Evolutionary conservation across 1,140 invertebrate species (phyloP), one percentile per base, ranked within the genome.

Genomic region (Drosophila sechellia): DNA sequence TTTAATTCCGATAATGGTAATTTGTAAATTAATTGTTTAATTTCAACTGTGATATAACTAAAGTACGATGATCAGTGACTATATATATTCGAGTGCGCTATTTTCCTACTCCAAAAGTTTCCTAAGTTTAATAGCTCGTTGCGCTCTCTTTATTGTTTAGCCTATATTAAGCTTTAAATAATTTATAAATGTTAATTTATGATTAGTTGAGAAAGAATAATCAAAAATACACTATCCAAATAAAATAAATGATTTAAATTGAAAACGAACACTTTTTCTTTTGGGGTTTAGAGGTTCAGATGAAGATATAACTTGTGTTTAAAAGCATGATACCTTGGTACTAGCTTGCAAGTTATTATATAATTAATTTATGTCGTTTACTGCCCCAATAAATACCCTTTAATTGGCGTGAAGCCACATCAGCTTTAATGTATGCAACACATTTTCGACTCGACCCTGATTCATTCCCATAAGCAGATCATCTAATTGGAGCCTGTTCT

Each of bases 141-240:
- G 56, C 56, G 49, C 72, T 45, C 42, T 64, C 50, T 45, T 46
- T 13, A 78, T 57, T 56, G 46, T 53, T 46, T 75, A 56, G 17
- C 27, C 15, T 72, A 80, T 43, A 60, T 64, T 84, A 86, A 87
- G 81, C 81, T 87, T 86, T 86, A 86, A 87, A 87, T 86, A 86
- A 72, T 87, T 79, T 76, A 70, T 81, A 86, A 86, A 75, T 79
- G 81, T 86, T 86, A 87, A 79, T 64, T 72, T 86, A 86, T 81
- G 58, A 37, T 63, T 66, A 48, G 10, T 37, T 69, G 54, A 37
- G 40, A 53, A 57, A n/a, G 20, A 54, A n/a, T 25, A 83, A 79
- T 65, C 73, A 81, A 77, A 61, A 70, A 75, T 57, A 52, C 17
- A 66, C 54, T 52, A 43, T 42, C 4, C 35, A 70, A 81, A 35